A percentile compares a stretch with the other conserved stretches of the same genome.
Conservation (phyloP, 1,140 invertebrate genomes). For the Calephelis virginiensis region DNA sequence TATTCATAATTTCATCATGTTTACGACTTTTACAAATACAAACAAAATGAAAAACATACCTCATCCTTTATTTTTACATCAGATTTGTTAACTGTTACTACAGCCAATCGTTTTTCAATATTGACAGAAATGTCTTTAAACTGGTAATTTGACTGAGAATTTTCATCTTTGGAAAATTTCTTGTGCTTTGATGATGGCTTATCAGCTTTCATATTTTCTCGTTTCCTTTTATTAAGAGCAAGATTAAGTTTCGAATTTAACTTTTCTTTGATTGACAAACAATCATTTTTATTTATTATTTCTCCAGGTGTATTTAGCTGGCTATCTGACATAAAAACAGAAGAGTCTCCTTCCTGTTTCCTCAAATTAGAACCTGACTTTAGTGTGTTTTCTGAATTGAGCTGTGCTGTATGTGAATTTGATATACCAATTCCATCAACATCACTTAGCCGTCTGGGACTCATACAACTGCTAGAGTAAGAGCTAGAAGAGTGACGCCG, state of each 20-base stretch:
- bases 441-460: slow-evolving; percentile 68
- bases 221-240: slow-evolving; percentile 68
- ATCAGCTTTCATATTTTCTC: slow-evolving; percentile 53
- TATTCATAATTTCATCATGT: slow-evolving; percentile 7
- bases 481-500: slow-evolving; percentile 89
- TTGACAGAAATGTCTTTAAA: slow-evolving; percentile 54
- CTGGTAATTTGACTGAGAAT: slow-evolving; percentile 30
- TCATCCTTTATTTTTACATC: slow-evolving; percentile 49
- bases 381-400: slow-evolving; percentile 25
- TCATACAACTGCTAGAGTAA: slow-evolving; percentile 84
- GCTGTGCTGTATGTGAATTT: slow-evolving; percentile 27
- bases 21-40: neutral
- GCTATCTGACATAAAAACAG: slow-evolving; percentile 46
- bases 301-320: slow-evolving; percentile 36
- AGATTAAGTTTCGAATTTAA: slow-evolving; percentile 63
- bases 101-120: slow-evolving; percentile 56
- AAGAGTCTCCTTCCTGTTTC: slow-evolving; percentile 22
- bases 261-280: slow-evolving; percentile 68
- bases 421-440: slow-evolving; percentile 42
- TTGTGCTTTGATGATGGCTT: slow-evolving; percentile 56
- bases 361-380: slow-evolving; percentile 26
- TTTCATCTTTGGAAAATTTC: slow-evolving; percentile 42
- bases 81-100: slow-evolving; percentile 52
- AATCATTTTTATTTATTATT: slow-evolving; percentile 66
- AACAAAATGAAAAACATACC: slow-evolving; percentile 38